Evolutionary conservation across 92 coral and sea anemone species (phyloP).

Genomic region (Palythoa caribaeorum): DNA sequence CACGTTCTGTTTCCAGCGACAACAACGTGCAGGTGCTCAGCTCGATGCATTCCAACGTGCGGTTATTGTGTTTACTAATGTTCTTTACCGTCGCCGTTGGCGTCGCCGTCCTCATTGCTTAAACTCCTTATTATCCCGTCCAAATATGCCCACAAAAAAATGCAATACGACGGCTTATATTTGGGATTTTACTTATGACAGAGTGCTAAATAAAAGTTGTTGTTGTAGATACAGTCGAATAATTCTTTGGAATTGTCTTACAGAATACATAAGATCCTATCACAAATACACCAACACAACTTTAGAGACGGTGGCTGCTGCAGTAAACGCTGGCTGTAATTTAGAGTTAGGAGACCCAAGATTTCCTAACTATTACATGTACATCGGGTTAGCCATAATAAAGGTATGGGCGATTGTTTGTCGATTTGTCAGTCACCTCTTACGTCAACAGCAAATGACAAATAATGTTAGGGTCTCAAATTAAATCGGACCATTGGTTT

Average conservation of each 20-base stretch:
- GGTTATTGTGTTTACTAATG: no score
- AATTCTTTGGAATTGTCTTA: neutral
- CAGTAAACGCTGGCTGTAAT: constrained; percentile 68
- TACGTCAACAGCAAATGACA: neutral
- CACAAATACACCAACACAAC: constrained; percentile 63
- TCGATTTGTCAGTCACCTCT: neutral
- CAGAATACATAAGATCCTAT: constrained; percentile 48
- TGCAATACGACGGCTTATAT: no score
- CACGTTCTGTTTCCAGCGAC: no score
- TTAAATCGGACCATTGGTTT: no score
- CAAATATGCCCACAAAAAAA: no score
- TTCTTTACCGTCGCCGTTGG: no score
- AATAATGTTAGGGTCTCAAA: neutral
- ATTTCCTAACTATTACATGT: constrained; percentile 46
- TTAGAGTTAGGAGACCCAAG: constrained; percentile 49
- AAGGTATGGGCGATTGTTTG: constrained; percentile 34
- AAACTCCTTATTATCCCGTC: no score
- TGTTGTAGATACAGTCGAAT: neutral
- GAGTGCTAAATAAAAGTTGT: no score
- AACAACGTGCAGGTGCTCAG: no score
- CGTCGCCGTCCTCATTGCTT: no score
- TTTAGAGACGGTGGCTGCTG: constrained; percentile 58
- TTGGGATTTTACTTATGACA: no score
- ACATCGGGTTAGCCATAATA: constrained; percentile 53
- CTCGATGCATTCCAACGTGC: no score